phyloP scores from a whole-genome alignment of 2,888 invertebrate genomes.

The Melipona beecheii region DNA sequence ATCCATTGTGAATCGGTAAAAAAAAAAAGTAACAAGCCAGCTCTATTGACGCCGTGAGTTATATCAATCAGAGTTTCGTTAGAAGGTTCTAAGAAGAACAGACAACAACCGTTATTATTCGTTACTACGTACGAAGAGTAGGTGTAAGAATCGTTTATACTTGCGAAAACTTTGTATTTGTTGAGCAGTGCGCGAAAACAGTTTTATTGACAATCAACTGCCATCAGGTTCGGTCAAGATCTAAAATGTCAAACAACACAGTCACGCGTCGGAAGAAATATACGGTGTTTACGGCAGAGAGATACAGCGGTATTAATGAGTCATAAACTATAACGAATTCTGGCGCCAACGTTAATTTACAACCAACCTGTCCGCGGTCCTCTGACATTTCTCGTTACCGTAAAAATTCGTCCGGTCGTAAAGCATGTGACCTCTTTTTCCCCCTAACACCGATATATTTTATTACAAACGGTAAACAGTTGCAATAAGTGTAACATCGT shows the following conservation, averaged over 20 bases:
- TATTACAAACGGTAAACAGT: conserved; percentile 8
- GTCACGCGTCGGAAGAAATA: conserved; percentile 44
- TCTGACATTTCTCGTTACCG: conserved; percentile 50
- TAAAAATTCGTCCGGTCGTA: conserved; percentile 38
- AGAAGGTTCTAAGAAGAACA: conserved; percentile 42
- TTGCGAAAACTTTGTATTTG: background rate
- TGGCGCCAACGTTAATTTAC: conserved; percentile 61
- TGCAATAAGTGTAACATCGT: background rate
- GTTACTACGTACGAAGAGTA: too few relatives aligned
- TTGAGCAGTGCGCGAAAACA: background rate
- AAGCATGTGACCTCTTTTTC: conserved; percentile 44
- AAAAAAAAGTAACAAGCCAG: conserved; percentile 40
- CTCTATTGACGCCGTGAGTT: conserved; percentile 45
- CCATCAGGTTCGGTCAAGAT: conserved; percentile 29
- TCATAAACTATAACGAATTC: conserved; percentile 60
- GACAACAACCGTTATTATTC: background rate
- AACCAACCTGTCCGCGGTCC: conserved; percentile 47
- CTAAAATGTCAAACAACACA: conserved; percentile 37
- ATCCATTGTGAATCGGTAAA: conserved; percentile 27
- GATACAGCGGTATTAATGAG: conserved; percentile 56
- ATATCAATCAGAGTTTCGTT: conserved; percentile 35
- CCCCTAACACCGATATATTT: background rate
- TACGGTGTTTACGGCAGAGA: conserved; percentile 47
- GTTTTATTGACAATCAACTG: conserved; percentile 37
- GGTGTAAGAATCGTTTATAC: background rate